Percentiles rank a stretch among this genome's conserved stretches.
These are phyloP conservation scores for Cryptoprocta ferox DNA, from an alignment of 2,797 vertebrate genomes.

Conservation along the genomic window DNA sequence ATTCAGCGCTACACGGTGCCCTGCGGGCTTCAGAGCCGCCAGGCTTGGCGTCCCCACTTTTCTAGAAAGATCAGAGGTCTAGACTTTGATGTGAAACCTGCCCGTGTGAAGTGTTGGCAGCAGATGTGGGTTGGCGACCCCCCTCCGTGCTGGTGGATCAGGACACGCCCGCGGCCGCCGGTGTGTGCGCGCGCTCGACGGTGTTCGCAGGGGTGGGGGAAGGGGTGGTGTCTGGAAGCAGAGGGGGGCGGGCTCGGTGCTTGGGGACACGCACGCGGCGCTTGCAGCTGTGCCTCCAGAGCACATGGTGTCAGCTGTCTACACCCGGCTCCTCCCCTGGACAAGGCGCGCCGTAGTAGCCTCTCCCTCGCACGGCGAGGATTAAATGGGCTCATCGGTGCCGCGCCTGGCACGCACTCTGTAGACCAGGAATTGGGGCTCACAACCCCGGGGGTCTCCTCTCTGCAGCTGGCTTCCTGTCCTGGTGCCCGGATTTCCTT, in stretches of 20 bases:
- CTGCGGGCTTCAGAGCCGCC: background rate
- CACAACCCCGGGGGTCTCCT: fast-evolving
- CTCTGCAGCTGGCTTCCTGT: fast-evolving
- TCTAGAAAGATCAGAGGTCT: background rate
- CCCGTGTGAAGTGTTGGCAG: background rate
- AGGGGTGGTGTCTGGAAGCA: too few species aligned
- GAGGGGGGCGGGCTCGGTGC: background rate
- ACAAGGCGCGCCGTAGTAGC: background rate
- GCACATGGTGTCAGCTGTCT: fast-evolving
- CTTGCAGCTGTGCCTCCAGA: background rate
- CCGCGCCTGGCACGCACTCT: background rate
- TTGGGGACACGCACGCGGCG: background rate
- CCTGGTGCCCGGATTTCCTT: background rate
- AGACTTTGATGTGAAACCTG: background rate
- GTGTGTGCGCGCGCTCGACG: fast-evolving
- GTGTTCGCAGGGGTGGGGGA: fast-evolving
- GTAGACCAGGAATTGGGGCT: background rate
- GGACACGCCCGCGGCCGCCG: fast-evolving
- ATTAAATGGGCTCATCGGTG: background rate
- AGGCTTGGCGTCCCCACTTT: fast-evolving
- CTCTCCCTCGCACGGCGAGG: fast-evolving
- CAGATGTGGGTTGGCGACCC: fast-evolving
- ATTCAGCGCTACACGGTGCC: background rate
- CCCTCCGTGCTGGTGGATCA: fast-evolving
- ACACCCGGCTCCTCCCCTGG: background rate